Percentiles rank a stretch among this genome's conserved stretches.
Conservation (phyloP, 1,140 invertebrate species). For the Cyrtorhinus lividipennis region DNA sequence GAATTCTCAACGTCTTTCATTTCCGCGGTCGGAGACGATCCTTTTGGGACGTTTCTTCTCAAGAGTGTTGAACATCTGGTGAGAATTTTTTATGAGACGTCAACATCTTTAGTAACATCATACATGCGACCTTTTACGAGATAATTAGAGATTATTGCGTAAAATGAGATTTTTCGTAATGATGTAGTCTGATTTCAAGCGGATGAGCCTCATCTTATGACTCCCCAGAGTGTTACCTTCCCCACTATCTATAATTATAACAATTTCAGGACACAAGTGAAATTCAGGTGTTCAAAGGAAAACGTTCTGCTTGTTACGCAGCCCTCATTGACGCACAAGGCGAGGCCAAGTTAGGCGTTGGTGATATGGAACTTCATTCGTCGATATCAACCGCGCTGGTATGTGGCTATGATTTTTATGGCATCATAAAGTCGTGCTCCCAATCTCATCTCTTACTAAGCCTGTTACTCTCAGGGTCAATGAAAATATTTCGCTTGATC, state of each 20-base stretch:
- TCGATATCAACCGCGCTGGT: constrained; percentile 47
- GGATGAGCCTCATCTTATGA: background rate
- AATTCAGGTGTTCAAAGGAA: constrained; percentile 30
- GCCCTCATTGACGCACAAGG: constrained; percentile 54
- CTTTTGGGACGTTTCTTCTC: constrained; percentile 26
- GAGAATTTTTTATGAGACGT: constrained; percentile 8
- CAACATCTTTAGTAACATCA: background rate
- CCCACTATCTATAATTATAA: background rate
- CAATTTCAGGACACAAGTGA: constrained; percentile 23
- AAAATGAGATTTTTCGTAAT: too few relatives aligned
- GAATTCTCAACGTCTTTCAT: constrained; percentile 45
- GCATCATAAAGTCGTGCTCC: background rate
- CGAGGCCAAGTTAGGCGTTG: constrained; percentile 61
- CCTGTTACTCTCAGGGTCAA: background rate
- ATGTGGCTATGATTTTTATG: constrained; percentile 27
- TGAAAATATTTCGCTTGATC: too few relatives aligned
- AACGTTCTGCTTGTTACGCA: constrained; percentile 54
- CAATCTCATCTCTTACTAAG: background rate
- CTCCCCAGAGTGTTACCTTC: background rate
- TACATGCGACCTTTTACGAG: too few relatives aligned
- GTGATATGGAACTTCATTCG: constrained; percentile 70
- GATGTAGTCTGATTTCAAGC: too few relatives aligned
- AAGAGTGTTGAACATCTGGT: constrained; percentile 24
- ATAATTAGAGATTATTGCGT: too few relatives aligned
- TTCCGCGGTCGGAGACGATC: constrained; percentile 64